Evolutionary conservation across 2,113 vertebrate genomes (phyloP), one percentile per base, ranked within the genome.

Genomic region (Dendropsophus ebraccatus): DNA sequence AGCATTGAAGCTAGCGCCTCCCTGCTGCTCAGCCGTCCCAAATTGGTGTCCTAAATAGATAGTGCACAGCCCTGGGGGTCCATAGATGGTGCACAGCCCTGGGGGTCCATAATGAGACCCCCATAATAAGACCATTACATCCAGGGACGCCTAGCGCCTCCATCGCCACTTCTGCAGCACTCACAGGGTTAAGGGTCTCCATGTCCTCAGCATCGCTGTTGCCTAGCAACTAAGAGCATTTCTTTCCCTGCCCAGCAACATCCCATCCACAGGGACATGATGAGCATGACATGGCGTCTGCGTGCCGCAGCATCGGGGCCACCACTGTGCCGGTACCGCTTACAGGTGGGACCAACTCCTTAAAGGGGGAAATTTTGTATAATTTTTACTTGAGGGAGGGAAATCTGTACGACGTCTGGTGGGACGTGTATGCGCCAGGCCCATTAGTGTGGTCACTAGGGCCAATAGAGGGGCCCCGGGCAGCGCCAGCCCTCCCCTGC

Each of bases 191-290:
- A 83, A 74, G 69, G 25, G 14, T 60, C 19, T 81, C 7, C 60
- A 25, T 37, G 49, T 45, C 23, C 81, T 35, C 56, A 72, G 81
- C 54, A 65, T 35, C n/a, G 17, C 74, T 41, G 83, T 85, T 85
- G 58, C 83, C 50, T 85, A 25, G 83, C 28, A 85, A 83, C 67
- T 25, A 10, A 23, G 11, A 72, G 67, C 81, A 72, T 83, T 50
- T 23, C 21, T 37, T 21, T 58, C 52, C 65, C 81, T 83, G 81
- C 81, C 81, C 62, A 23, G 67, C 67, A 73, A 85, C 83, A 35
- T 16, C 56, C 21, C 58, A 21, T 67, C 81, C 28, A 5, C 14
- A 23, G 47, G 67, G 65, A 83, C 65, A 17, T 10, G 41, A 19
- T 5, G 11, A 37, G 65, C n/a, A 11, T 25, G 45, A 54, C 74